A percentile compares a stretch with the other conserved stretches of the same genome.
These are phyloP conservation scores for Regulus satrapa DNA, from an alignment of 2,113 vertebrate genomes.

Conservation along the genomic window DNA sequence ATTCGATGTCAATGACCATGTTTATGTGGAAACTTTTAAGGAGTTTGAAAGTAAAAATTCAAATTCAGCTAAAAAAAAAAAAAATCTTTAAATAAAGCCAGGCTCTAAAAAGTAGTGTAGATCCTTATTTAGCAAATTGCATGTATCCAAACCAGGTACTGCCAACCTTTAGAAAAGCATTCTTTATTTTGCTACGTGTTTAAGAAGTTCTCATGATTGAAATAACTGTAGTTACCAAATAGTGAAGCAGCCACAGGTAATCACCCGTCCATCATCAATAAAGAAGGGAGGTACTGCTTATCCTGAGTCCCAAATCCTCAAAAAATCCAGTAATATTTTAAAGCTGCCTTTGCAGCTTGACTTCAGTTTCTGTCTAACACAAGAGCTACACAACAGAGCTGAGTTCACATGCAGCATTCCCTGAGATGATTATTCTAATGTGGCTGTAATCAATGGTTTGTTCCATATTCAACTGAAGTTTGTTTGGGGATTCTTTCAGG, in stretches of 20 bases:
- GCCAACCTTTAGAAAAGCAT: neutral
- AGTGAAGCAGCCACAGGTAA: neutral
- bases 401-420: neutral
- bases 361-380: neutral
- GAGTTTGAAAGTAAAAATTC: neutral
- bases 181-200: neutral
- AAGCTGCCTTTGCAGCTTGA: neutral
- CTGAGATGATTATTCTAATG: neutral
- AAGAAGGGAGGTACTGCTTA: neutral
- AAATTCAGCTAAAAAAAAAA: neutral
- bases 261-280: neutral
- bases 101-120: neutral
- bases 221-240: neutral
- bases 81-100: neutral
- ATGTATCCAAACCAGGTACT: neutral
- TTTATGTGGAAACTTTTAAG: neutral
- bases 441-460: neutral
- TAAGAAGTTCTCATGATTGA: neutral
- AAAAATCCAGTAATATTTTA: neutral
- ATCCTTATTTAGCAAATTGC: neutral
- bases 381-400: neutral
- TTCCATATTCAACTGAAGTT: conserved; percentile 31
- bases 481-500: conserved; percentile 27
- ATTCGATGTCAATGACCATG: neutral
- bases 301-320: neutral